Conservation (phyloP, 2,888 invertebrate species). For the Empis livida region DNA sequence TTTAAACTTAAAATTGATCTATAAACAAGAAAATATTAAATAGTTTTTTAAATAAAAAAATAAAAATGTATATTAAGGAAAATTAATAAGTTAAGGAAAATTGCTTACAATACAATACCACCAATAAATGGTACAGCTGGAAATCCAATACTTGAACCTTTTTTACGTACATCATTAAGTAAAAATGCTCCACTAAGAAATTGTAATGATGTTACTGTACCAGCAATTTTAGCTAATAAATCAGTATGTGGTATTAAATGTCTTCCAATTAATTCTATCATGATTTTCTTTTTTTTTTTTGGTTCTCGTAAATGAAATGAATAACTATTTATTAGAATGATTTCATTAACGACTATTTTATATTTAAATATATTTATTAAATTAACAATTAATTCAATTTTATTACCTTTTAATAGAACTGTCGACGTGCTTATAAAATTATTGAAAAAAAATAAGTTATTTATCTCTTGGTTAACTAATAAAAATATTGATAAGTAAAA, state of each 20-base stretch:
- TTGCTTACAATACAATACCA: conserved; percentile 62
- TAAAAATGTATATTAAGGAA: conserved; percentile 1
- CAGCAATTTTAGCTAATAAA: conserved; percentile 52
- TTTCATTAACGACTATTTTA: too few relatives aligned
- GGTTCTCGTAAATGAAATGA: too few relatives aligned
- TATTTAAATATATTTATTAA: too few relatives aligned
- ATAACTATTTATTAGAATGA: background rate
- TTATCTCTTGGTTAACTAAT: too few relatives aligned
- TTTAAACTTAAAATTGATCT: conserved; percentile 65
- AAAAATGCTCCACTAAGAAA: conserved; percentile 69
- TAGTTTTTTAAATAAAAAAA: background rate
- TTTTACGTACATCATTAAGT: conserved; percentile 59
- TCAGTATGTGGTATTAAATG: conserved; percentile 53
- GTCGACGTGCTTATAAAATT: too few relatives aligned
- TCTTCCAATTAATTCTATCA: conserved; percentile 41
- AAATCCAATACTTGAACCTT: conserved; percentile 49
- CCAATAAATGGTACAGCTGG: conserved; percentile 61
- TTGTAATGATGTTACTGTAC: conserved; percentile 63
- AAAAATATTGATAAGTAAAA: too few relatives aligned
- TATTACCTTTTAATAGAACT: too few relatives aligned
- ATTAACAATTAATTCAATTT: too few relatives aligned
- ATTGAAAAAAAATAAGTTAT: too few relatives aligned
- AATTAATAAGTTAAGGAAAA: conserved; percentile 5
- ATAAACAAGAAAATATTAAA: conserved; percentile 4
- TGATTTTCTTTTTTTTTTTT: background rate